phyloP scores from a whole-genome alignment of 2,888 invertebrate genomes.

The Tenthredo notha region DNA sequence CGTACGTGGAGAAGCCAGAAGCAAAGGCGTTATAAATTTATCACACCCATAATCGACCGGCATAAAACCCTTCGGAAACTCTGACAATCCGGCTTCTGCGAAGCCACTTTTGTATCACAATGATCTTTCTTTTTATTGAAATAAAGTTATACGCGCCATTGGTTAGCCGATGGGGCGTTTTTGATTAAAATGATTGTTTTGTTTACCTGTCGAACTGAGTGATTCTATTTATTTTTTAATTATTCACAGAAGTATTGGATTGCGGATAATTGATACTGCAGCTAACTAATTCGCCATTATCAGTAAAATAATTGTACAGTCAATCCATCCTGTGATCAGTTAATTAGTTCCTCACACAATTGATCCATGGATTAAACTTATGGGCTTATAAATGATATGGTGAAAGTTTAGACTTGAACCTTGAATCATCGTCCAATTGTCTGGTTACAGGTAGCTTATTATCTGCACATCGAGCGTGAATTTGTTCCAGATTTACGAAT shows the following conservation, averaged over 20 bases:
- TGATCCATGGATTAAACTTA: neutral
- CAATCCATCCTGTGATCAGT: neutral
- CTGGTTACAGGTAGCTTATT: conserved; percentile 28
- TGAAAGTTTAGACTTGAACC: neutral
- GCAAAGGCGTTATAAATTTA: neutral
- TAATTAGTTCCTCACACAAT: neutral
- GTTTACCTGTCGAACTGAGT: neutral
- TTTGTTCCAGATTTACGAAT: conserved; percentile 43
- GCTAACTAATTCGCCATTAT: neutral
- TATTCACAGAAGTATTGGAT: neutral
- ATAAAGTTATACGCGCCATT: conserved; percentile 28
- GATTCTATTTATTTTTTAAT: neutral
- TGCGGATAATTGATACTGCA: neutral
- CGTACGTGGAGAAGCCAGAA: neutral
- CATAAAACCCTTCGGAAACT: neutral
- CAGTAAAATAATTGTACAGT: neutral
- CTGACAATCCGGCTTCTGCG: conserved; percentile 23
- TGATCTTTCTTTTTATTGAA: conserved; percentile 7
- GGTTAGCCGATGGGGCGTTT: neutral
- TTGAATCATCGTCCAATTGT: conserved; percentile 43
- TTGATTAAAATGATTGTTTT: neutral
- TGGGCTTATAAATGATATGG: neutral
- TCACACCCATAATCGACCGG: neutral
- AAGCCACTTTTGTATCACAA: conserved; percentile 2
- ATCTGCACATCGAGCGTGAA: conserved; percentile 38